Evolutionary conservation across 2,113 vertebrate species (phyloP).

Genomic region (Dissostichus mawsoni): DNA sequence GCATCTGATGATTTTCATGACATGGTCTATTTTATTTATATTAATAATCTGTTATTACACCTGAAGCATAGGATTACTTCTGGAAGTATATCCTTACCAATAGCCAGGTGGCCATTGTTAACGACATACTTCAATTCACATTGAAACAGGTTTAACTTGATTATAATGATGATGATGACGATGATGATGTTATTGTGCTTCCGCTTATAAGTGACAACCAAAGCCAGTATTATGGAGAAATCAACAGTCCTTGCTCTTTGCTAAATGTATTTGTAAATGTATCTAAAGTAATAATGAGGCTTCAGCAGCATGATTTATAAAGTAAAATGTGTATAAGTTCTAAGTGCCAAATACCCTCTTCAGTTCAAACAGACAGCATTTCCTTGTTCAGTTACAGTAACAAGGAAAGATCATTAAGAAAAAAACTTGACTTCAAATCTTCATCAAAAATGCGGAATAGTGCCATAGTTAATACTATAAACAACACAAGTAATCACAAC

Average conservation of each 20-base stretch:
- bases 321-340: not conserved
- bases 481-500: not conserved
- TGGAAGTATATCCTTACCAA: too few relatives aligned
- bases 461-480: not conserved
- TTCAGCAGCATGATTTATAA: not conserved
- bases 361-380: not conserved
- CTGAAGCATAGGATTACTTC: not conserved
- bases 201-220: not conserved
- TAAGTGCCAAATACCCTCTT: not conserved
- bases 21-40: not conserved
- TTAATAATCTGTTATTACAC: not conserved
- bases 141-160: not conserved
- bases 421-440: not conserved
- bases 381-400: not conserved
- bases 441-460: not conserved
- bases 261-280: not conserved
- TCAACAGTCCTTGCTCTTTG: not conserved
- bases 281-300: not conserved
- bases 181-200: too few relatives aligned
- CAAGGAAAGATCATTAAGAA: not conserved
- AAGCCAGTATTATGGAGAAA: not conserved
- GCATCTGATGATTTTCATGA: not conserved
- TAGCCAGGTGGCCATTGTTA: too few relatives aligned
- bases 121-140: too few relatives aligned
- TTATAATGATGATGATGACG: too few relatives aligned